These are phyloP conservation scores for Nyctibius grandis DNA, from an alignment of 2,797 vertebrate genomes.

Conservation along the genomic window DNA sequence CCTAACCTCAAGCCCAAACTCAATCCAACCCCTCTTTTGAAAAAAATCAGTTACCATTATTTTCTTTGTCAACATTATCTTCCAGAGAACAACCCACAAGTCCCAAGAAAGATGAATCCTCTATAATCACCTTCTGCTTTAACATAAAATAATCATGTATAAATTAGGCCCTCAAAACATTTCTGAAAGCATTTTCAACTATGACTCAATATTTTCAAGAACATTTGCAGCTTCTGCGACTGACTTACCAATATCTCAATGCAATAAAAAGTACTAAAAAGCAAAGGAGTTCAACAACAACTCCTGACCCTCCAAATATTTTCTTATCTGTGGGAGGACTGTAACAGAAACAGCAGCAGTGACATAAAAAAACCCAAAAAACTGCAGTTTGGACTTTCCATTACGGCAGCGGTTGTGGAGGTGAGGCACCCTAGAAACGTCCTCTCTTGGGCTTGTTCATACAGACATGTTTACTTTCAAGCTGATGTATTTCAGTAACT, in stretches of 20 bases:
- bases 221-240: not conserved
- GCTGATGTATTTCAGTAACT: not conserved
- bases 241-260: not conserved
- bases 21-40: not conserved
- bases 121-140: not conserved
- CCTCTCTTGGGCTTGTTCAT: not conserved
- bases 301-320: not conserved
- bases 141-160: not conserved
- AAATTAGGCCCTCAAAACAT: not conserved
- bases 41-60: slow-evolving; percentile 21
- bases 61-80: slow-evolving; percentile 20
- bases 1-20: slow-evolving; percentile 46
- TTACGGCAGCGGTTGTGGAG: not conserved
- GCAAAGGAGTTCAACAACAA: not conserved
- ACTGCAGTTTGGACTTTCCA: not conserved
- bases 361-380: not conserved
- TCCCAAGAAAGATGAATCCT: not conserved
- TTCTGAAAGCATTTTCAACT: slow-evolving; percentile 4
- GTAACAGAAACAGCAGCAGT: not conserved
- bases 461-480: not conserved
- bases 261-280: not conserved
- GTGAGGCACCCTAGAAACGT: not conserved
- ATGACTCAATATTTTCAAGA: not conserved
- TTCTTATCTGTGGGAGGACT: not conserved
- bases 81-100: not conserved